Evolutionary conservation across 2,888 invertebrate species (phyloP).

Genomic region (Yponomeuta plumbellus): DNA sequence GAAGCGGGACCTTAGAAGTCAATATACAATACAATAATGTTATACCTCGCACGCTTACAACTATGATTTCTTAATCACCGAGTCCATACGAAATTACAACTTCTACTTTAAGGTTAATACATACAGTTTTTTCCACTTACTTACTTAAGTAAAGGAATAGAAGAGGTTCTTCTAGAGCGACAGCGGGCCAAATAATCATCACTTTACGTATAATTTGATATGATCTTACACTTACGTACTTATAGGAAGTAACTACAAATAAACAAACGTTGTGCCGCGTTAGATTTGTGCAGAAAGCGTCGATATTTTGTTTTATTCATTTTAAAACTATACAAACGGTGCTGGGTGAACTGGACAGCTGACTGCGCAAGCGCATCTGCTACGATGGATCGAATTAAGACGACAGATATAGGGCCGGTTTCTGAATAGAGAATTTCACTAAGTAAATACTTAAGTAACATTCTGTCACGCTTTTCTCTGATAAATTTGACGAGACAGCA

Average conservation of each 20-base stretch:
- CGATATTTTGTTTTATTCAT: neutral
- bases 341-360: neutral
- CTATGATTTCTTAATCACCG: conserved; percentile 46
- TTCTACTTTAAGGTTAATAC: conserved; percentile 56
- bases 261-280: conserved; percentile 46
- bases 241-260: conserved; percentile 44
- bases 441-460: too few species aligned
- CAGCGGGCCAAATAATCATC: conserved; percentile 40
- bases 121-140: conserved; percentile 45
- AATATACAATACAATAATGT: conserved; percentile 28
- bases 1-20: conserved; percentile 12
- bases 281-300: conserved; percentile 39
- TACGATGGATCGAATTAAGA: neutral
- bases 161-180: conserved; percentile 47
- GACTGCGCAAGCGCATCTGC: neutral
- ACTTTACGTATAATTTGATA: conserved; percentile 73
- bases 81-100: conserved; percentile 67
- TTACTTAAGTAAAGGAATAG: conserved; percentile 46
- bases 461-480: too few species aligned
- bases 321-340: neutral
- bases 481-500: too few species aligned
- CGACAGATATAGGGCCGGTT: neutral
- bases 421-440: too few species aligned
- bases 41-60: conserved; percentile 49
- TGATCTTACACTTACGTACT: conserved; percentile 58